phyloP scores from a whole-genome alignment of 2,797 vertebrate species.

The Phalanger gymnotis region DNA sequence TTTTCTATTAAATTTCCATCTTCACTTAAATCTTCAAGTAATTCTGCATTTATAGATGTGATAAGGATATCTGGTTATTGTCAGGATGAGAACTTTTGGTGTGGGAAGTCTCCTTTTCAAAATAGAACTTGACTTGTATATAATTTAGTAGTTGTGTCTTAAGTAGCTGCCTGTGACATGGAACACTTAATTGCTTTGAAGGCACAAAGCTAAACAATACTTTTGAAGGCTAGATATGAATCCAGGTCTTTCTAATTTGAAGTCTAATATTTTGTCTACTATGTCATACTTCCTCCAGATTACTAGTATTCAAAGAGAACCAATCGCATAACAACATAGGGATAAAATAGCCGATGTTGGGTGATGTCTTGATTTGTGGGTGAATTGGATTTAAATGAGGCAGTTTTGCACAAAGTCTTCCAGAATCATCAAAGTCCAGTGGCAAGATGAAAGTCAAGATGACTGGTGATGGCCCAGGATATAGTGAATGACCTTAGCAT shows the following conservation, averaged over 20 bases:
- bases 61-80: neutral
- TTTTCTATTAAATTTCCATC: neutral
- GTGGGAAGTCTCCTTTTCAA: neutral
- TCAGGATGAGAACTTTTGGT: no score
- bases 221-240: no score
- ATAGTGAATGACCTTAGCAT: no score
- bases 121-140: neutral
- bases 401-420: no score
- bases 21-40: neutral
- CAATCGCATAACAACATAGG: no score
- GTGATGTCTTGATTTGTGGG: no score
- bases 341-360: no score
- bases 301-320: neutral
- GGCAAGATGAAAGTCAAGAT: no score
- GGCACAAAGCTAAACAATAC: neutral
- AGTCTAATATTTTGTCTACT: neutral
- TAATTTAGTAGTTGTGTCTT: neutral
- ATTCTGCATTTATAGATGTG: neutral
- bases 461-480: no score
- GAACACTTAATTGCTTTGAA: neutral
- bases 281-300: neutral
- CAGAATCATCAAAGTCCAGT: no score
- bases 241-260: neutral
- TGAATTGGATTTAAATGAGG: no score
- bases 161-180: neutral